Conservation (phyloP, 2,113 vertebrate species). For the Trinectes maculatus region DNA sequence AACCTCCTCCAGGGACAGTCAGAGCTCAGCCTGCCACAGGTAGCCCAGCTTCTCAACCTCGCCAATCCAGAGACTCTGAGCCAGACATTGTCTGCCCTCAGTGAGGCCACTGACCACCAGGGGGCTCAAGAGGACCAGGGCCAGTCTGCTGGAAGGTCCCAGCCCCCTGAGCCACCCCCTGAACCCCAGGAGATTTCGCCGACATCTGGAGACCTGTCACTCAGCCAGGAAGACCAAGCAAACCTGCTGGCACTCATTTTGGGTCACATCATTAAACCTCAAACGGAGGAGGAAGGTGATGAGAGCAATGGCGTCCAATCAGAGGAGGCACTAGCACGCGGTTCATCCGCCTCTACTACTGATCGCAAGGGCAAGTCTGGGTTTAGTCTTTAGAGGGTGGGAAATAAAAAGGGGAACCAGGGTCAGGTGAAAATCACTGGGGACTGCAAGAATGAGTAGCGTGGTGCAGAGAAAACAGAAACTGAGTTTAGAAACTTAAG, state of each 20-base stretch:
- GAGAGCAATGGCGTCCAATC: slow-evolving; percentile 91
- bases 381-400: slow-evolving; percentile 80
- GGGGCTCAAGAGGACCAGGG: slow-evolving; percentile 79
- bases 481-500: slow-evolving; percentile 5
- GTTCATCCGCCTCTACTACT: slow-evolving; percentile 74
- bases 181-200: slow-evolving; percentile 79
- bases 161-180: slow-evolving; percentile 76
- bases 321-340: slow-evolving; percentile 85
- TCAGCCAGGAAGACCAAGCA: slow-evolving; percentile 92
- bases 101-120: slow-evolving; percentile 85
- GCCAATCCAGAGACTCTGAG: slow-evolving; percentile 92
- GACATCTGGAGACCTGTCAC: slow-evolving; percentile 57
- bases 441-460: slow-evolving; percentile 26
- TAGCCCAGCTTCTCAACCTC: slow-evolving; percentile 93
- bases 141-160: slow-evolving; percentile 63
- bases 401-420: slow-evolving; percentile 11
- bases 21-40: slow-evolving; percentile 92
- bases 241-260: slow-evolving; percentile 93
- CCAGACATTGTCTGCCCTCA: slow-evolving; percentile 90
- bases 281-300: slow-evolving; percentile 84
- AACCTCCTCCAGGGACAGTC: slow-evolving; percentile 98
- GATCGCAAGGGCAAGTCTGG: slow-evolving; percentile 87
- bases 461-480: slow-evolving; percentile 41
- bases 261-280: slow-evolving; percentile 94
- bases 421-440: slow-evolving; percentile 39